Conservation (phyloP, 2,113 vertebrate genomes). For the Puma concolor region DNA sequence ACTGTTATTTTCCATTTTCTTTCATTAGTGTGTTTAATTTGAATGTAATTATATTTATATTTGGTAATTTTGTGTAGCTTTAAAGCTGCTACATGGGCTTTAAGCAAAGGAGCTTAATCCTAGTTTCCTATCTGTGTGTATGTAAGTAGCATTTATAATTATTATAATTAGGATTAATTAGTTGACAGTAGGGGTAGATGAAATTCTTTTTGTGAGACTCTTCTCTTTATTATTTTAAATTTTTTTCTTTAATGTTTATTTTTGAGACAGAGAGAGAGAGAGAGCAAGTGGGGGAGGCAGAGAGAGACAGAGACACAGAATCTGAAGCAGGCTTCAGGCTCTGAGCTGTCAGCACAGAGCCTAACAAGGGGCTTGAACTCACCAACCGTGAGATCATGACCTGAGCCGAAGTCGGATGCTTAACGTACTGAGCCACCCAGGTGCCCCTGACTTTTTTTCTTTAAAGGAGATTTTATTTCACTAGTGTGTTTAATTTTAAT, state of each 20-base stretch:
- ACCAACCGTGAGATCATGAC: too few relatives aligned
- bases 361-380: too few relatives aligned
- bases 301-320: too few relatives aligned
- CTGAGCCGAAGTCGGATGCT: too few relatives aligned
- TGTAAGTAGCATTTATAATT: background rate
- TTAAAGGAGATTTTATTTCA: too few relatives aligned
- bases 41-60: slow-evolving; percentile 28
- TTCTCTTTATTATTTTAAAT: background rate
- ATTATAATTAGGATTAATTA: background rate
- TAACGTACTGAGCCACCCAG: too few relatives aligned
- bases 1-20: background rate
- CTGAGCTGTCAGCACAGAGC: too few relatives aligned
- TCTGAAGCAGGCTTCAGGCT: too few relatives aligned
- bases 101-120: background rate
- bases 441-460: too few relatives aligned
- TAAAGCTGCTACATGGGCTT: background rate
- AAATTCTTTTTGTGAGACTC: background rate
- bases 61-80: slow-evolving; percentile 36
- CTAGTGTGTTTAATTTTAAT: slow-evolving; percentile 12
- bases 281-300: too few relatives aligned
- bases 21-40: slow-evolving; percentile 11
- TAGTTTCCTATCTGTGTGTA: background rate
- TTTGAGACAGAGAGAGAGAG: too few relatives aligned
- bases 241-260: too few relatives aligned
- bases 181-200: background rate